Evolutionary conservation across 2,113 vertebrate genomes (phyloP), one percentile per base, ranked within the genome.

Genomic region (Polypterus senegalus): DNA sequence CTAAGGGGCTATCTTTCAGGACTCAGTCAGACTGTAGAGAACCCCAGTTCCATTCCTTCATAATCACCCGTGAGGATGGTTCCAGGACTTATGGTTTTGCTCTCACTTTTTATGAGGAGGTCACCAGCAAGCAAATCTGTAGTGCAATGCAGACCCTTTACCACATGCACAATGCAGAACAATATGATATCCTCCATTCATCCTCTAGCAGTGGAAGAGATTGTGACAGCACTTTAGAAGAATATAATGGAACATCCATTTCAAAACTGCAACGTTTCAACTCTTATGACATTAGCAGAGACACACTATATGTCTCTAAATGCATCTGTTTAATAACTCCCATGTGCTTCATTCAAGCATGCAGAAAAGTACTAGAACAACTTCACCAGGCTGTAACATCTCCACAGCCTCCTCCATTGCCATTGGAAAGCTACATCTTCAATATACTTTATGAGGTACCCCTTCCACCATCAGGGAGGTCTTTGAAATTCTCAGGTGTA

Each of bases 111-210:
- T 97, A 91, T 58, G 95, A 99, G 79, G 96, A 98, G 71, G 96
- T 99, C 83, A 94, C 93, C 74, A 98, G 95, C 78, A 94, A 94
- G 78, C 95, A 98, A 87, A 99, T 99, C 83, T 97, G 96, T 85
- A 96, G 91, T 57, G 95, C 96, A 57, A 99, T 99, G 96, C 96
- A 99, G 86, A 99, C 96, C 0, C 85, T 99, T 58, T 99, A 99
- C 76, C 94, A 97, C 73, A 99, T 99, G 95, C 96, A 98, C 87
- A 98, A 97, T 6, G 96, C 93, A 27, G 96, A 98, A 68, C 86
- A 86, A 74, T 97, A 93, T 62, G 91, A 97, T 79, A 91, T 94
- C 71, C 83, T 95, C 66, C 90, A 88, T 74, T 74, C 81, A 64
- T 65, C 81, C 9, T 48, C 77, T 64, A 65, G 63, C 62, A 81